phyloP scores from a whole-genome alignment of 1,140 invertebrate genomes.

The Drosophila navojoa region DNA sequence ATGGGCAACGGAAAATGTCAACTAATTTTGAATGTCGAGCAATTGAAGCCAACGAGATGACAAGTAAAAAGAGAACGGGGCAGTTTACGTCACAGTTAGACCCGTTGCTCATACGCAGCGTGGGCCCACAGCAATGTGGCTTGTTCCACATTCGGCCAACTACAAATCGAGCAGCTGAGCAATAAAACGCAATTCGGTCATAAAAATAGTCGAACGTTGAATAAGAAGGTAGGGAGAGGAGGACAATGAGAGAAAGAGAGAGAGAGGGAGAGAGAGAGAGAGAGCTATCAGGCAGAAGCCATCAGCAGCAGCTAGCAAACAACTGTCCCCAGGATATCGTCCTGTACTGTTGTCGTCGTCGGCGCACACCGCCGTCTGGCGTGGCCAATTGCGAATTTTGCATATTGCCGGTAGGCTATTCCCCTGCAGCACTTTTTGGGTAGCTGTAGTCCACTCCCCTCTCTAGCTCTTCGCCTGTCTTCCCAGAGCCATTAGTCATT shows the following conservation, averaged over 20 bases:
- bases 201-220: constrained; percentile 79
- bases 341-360: neutral
- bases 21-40: constrained; percentile 74
- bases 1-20: constrained; percentile 58
- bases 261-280: constrained; percentile 14
- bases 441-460: constrained; percentile 5
- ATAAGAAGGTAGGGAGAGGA: constrained; percentile 41
- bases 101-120: constrained; percentile 37
- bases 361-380: constrained; percentile 48
- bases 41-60: constrained; percentile 32
- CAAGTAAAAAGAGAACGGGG: constrained; percentile 6
- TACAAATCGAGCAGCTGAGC: constrained; percentile 56
- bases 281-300: neutral
- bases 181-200: constrained; percentile 82
- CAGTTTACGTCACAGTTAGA: neutral
- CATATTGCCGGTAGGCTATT: constrained; percentile 65
- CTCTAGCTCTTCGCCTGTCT: neutral
- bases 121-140: constrained; percentile 4
- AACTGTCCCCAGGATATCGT: constrained; percentile 35
- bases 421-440: constrained; percentile 41
- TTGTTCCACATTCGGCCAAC: constrained; percentile 41
- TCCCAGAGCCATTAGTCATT: constrained; percentile 70
- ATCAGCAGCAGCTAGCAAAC: neutral
- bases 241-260: constrained; percentile 14
- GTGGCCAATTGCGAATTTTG: constrained; percentile 79